A percentile compares a stretch with the other conserved stretches of the same genome.
These are phyloP conservation scores for Agrenia bidenticulata DNA, from an alignment of 2,888 invertebrate species.

Conservation along the genomic window DNA sequence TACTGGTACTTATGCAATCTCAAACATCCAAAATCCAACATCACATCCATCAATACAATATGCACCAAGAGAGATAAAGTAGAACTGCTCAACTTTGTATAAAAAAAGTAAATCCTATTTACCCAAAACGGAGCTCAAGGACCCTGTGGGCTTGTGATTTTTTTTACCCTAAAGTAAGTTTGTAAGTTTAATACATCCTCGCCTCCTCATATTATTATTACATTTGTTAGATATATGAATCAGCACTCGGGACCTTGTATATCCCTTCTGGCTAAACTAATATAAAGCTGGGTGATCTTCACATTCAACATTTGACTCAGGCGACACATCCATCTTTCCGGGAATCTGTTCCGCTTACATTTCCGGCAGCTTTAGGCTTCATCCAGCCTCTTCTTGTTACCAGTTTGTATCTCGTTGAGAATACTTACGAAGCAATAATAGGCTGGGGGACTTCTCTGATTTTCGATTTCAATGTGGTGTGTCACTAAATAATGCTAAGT, in stretches of 20 bases:
- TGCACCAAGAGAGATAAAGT: constrained; percentile 5
- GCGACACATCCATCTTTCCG: constrained; percentile 21
- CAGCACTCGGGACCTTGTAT: no score
- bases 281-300: constrained; percentile 7
- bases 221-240: no score
- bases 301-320: constrained; percentile 10
- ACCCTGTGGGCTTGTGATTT: neutral
- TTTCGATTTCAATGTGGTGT: no score
- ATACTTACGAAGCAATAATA: no score
- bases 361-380: constrained; percentile 10
- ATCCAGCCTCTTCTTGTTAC: no score
- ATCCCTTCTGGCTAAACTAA: neutral
- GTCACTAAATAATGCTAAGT: no score
- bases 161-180: constrained; percentile 14
- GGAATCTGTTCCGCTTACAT: constrained; percentile 21
- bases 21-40: neutral
- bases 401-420: no score
- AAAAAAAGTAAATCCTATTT: constrained; percentile 7
- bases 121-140: constrained; percentile 7
- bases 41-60: neutral
- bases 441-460: no score
- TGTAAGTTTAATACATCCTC: no score
- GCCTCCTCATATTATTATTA: no score
- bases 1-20: constrained; percentile 3
- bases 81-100: neutral